These are phyloP conservation scores for Crotalus helleri DNA, from an alignment of 2,113 vertebrate species.

Conservation along the genomic window DNA sequence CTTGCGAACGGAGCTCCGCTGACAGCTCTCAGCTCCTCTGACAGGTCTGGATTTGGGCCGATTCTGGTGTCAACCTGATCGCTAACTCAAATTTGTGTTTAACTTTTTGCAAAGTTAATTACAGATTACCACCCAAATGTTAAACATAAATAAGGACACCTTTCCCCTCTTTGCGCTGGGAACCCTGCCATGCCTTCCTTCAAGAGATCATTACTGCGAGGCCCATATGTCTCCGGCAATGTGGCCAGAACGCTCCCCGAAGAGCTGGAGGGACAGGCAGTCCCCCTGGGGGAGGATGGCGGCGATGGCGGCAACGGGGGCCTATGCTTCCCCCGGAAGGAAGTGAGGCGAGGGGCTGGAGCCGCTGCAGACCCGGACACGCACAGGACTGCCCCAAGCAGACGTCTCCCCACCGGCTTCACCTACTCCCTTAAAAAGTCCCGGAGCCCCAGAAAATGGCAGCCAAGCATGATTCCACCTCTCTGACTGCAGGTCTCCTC, in stretches of 20 bases:
- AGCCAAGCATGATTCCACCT: not conserved
- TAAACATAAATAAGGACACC: fast-evolving
- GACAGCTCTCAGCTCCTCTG: conserved; percentile 67
- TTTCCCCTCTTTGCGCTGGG: not conserved
- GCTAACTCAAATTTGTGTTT: conserved; percentile 59
- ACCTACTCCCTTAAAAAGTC: not conserved
- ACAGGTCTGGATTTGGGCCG: conserved; percentile 69
- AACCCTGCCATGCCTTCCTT: fast-evolving
- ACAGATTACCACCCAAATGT: conserved; percentile 26
- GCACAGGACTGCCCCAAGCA: not conserved
- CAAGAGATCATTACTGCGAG: fast-evolving
- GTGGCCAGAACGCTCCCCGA: fast-evolving
- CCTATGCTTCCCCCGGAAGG: not conserved
- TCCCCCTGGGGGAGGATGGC: not conserved
- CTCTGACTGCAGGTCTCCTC: not conserved
- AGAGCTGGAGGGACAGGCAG: not conserved
- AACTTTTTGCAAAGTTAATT: conserved; percentile 47
- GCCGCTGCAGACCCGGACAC: not conserved
- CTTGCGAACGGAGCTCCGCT: conserved; percentile 59
- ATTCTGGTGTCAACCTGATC: conserved; percentile 65
- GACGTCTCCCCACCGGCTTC: too few relatives aligned
- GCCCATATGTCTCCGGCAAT: fast-evolving
- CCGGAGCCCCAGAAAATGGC: not conserved
- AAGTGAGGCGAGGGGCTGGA: not conserved
- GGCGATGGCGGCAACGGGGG: not conserved